Evolutionary conservation across 2,113 vertebrate species (phyloP).

Genomic region (Campylorhamphus procurvoides): DNA sequence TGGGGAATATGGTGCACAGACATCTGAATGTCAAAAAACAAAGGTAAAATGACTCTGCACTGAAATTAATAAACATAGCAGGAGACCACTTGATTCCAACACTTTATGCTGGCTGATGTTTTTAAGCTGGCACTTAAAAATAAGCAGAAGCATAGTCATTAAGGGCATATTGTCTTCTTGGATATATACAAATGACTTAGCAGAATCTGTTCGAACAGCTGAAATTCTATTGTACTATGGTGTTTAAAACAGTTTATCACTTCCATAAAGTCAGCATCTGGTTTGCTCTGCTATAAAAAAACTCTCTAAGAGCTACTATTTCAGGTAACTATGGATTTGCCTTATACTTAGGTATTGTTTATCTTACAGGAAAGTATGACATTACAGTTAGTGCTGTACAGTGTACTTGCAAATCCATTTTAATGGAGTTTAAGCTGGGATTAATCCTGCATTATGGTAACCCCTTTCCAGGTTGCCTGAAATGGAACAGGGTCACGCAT

Average conservation of each 20-base stretch:
- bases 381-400: neutral
- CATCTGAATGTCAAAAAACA: neutral
- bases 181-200: neutral
- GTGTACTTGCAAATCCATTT: neutral
- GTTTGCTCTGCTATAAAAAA: neutral
- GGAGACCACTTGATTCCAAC: neutral
- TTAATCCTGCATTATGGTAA: neutral
- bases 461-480: neutral
- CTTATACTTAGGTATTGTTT: neutral
- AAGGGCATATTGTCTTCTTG: neutral
- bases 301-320: neutral
- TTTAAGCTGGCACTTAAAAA: constrained; percentile 26
- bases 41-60: neutral
- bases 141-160: neutral
- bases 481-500: neutral
- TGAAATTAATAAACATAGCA: constrained; percentile 14
- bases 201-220: neutral
- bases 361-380: neutral
- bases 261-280: neutral
- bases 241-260: neutral
- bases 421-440: neutral
- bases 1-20: neutral
- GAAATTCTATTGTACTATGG: neutral
- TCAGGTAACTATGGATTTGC: neutral
- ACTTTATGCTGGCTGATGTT: neutral